A percentile compares a stretch with the other conserved stretches of the same genome.
Conservation (phyloP, 2,113 vertebrate genomes). For the Rhagologus leucostigma region DNA sequence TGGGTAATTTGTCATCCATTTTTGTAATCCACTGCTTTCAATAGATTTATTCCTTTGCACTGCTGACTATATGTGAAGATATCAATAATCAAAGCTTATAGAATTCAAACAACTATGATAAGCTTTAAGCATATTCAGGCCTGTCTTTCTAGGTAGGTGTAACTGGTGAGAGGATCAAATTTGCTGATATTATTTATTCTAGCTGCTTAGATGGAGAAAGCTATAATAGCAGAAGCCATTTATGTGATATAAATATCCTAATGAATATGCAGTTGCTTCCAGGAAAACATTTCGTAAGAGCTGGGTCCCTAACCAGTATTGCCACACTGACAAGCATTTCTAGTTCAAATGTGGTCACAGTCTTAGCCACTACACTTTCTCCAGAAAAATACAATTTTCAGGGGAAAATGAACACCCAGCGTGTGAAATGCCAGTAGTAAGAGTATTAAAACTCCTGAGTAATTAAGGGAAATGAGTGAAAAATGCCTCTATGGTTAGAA, state of each 20-base stretch:
- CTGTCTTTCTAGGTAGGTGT: not conserved
- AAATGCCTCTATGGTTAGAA: not conserved
- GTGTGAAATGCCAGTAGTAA: not conserved
- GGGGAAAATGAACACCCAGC: not conserved
- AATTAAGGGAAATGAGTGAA: not conserved
- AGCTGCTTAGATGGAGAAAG: not conserved
- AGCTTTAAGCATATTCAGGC: not conserved
- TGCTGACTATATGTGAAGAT: not conserved
- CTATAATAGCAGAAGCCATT: not conserved
- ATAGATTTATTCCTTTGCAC: not conserved
- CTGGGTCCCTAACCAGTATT: not conserved
- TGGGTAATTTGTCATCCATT: not conserved
- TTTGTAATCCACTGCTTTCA: not conserved
- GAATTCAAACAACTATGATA: not conserved
- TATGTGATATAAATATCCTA: not conserved
- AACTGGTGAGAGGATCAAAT: not conserved
- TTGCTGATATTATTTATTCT: not conserved
- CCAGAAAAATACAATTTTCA: not conserved
- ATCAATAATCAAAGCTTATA: not conserved
- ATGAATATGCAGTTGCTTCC: not conserved
- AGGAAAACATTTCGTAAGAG: not conserved
- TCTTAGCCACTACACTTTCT: not conserved
- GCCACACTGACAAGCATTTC: not conserved
- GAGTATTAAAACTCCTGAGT: not conserved
- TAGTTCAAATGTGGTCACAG: not conserved